Evolutionary conservation across 2,797 vertebrate species (phyloP), one percentile per base, ranked within the genome.

Genomic region (Poeciliopsis turneri): DNA sequence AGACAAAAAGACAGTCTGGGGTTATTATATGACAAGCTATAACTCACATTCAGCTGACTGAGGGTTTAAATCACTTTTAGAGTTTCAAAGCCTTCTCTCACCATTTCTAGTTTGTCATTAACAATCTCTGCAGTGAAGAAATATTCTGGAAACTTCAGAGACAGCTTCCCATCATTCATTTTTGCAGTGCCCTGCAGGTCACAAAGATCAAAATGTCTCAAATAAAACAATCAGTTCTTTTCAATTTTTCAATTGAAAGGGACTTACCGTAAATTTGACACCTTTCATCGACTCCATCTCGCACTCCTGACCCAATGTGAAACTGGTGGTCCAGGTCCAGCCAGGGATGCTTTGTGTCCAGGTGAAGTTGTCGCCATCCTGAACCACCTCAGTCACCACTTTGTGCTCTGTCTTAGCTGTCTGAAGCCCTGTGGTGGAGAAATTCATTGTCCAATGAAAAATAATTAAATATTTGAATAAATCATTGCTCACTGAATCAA

Each of bases 41-140:
- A 33, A 69, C 6, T 70, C 23, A 28, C 3, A 41, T 61, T 64
- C n/a, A 28, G 4, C 23, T 23, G 73, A 57, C 0, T 53, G 1
- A 20, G 20, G 36, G 30, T 28, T 45, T 15, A 13, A n/a, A 45
- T 15, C 13, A 16, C 68, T 45, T n/a, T 10, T n/a, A 77, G 23
- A 43, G 46, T 28, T 75, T 78, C 8, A 64, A 23, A 4, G 5
- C 9, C 30, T 51, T 28, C 41, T 83, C 96, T 96, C 80, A 98
- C 97, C 96, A 97, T 96, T 0, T 97, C 83, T 2, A 98, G 93
- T 77, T 97, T 97, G 59, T 93, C 96, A 1, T 94, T 95, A 39
- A 45, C 43, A 1, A 98, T 91, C 93, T 98, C 97, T 16, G 95
- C 93, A 61, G 95, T 96, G 57, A 97, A 95, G 69, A 8, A 90